Conservation (phyloP, 2,888 invertebrate genomes). For the Nezara viridula region DNA sequence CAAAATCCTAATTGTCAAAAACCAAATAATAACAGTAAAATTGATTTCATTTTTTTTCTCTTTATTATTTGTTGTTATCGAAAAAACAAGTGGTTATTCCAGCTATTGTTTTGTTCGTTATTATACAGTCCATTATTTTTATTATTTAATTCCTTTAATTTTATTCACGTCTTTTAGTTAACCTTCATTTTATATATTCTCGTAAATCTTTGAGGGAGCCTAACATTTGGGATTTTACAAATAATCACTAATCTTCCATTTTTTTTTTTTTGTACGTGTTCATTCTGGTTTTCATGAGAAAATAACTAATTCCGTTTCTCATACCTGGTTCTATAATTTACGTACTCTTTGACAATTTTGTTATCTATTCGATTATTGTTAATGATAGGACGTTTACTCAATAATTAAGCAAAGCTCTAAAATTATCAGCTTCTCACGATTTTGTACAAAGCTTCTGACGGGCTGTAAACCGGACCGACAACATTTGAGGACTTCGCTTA, state of each 20-base stretch:
- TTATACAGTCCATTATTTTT: too few species aligned
- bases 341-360: background rate
- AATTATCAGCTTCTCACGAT: conserved; percentile 11
- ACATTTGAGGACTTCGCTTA: background rate
- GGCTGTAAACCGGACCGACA: background rate
- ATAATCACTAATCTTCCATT: background rate
- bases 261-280: background rate
- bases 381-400: background rate
- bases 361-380: background rate
- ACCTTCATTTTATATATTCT: too few species aligned
- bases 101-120: too few species aligned
- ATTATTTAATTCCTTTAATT: too few species aligned
- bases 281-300: background rate
- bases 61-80: too few species aligned
- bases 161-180: too few species aligned
- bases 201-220: too few species aligned
- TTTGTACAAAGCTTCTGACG: background rate
- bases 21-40: too few species aligned
- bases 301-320: background rate
- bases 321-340: background rate
- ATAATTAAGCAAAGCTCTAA: background rate
- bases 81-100: too few species aligned
- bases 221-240: too few species aligned
- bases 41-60: too few species aligned
- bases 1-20: too few species aligned